Evolutionary conservation across 2,113 vertebrate genomes (phyloP), one percentile per base, ranked within the genome.

Genomic region (Ciconia boyciana): DNA sequence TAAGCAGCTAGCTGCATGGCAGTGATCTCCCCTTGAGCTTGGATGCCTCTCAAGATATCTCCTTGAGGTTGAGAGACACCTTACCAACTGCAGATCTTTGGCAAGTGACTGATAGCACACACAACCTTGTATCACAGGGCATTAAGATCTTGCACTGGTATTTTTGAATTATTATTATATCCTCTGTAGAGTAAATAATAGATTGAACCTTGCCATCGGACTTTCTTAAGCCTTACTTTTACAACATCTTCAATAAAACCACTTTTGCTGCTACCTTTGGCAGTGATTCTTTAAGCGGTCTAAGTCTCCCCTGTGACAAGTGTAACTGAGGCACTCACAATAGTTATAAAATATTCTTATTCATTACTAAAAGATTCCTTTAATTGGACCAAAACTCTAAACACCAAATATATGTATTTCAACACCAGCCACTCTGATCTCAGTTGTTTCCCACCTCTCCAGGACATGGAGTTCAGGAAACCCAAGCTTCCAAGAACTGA

Each of bases 41-140:
- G 24, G 24, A 64, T 3, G 3, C 9, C 39, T 41, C n/a, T 24
- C 31, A 60, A n/a, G 32, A 34, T 52, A 70, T 34, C 24, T 68
- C 43, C 25, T 64, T 1, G 0, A 65, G 18, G 21, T 6, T 71
- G 10, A 89, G 41, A 48, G 24, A 83, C 4, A 2, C 25, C 46
- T 70, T 48, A 21, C 41, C 13, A 87, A 39, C 31, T 71, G 19
- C 55, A 78, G 19, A 43, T 66, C 48, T 72, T 65, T n/a, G 14
- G 25, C 7, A 78, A 89, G 48, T 44, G n/a, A 80, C 6, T 4
- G 9, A 6, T 71, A 62, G 3, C 0, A 0, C 8, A 6, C 31
- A 52, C 52, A 66, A 85, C 17, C 14, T 68, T 25, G 8, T 71
- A 83, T 41, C 34, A 71, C 1, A 71, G 29, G 8, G 48, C 21